Conservation (phyloP, 2,797 vertebrate genomes). For the Avahi laniger region DNA sequence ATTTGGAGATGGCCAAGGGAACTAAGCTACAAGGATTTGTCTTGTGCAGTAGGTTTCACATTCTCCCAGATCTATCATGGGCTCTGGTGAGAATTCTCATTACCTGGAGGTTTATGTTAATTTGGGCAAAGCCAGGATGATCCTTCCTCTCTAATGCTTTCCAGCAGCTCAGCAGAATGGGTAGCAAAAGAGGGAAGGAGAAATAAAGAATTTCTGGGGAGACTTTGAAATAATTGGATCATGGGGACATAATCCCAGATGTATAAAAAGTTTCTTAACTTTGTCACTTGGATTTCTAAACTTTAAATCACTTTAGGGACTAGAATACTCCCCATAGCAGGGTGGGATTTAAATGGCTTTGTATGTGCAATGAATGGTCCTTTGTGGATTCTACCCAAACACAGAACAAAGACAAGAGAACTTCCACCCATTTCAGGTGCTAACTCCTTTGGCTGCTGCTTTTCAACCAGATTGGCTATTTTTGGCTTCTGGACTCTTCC, state of each 20-base stretch:
- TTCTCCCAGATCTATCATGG: not conserved
- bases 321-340: constrained; percentile 13
- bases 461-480: not conserved
- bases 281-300: constrained; percentile 55
- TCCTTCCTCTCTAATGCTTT: not conserved
- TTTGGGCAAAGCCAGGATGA: not conserved
- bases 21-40: not conserved
- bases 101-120: not conserved
- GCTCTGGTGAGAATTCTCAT: not conserved
- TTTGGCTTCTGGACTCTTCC: not conserved
- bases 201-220: not conserved
- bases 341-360: constrained; percentile 43
- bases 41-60: not conserved
- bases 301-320: constrained; percentile 70
- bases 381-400: constrained; percentile 19
- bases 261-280: constrained; percentile 55
- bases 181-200: not conserved
- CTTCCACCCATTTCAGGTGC: not conserved
- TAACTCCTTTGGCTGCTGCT: not conserved
- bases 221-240: constrained; percentile 65
- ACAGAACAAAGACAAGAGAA: constrained; percentile 35
- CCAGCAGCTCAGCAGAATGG: not conserved
- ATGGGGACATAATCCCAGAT: constrained; percentile 55
- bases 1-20: not conserved
- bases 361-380: not conserved